These are phyloP conservation scores for Halcyon badia DNA, from an alignment of 2,797 vertebrate genomes.

Conservation along the genomic window DNA sequence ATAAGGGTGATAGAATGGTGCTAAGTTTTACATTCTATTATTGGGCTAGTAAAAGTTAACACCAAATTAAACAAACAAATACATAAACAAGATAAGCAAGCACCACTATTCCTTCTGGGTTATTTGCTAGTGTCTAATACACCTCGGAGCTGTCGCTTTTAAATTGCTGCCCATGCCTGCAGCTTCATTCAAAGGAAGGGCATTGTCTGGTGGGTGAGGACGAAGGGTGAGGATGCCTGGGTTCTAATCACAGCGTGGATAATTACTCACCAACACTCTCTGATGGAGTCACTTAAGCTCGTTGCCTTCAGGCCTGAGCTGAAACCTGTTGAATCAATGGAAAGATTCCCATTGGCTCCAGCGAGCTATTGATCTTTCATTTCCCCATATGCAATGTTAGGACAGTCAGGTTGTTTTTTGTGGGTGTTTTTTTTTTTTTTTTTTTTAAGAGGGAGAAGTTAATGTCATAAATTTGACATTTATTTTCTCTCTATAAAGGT, in stretches of 20 bases:
- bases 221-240: fast-evolving
- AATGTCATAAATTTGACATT: neutral
- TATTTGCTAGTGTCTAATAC: neutral
- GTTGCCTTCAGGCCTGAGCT: slow-evolving; percentile 53
- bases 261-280: slow-evolving; percentile 65
- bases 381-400: neutral
- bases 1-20: neutral
- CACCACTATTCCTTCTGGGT: neutral
- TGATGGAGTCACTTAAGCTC: slow-evolving; percentile 60
- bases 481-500: neutral
- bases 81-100: neutral
- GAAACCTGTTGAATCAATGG: slow-evolving; percentile 43
- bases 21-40: neutral
- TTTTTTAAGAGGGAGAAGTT: neutral
- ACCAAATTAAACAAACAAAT: neutral
- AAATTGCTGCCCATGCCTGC: neutral
- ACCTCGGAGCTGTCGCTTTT: neutral
- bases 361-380: slow-evolving; percentile 22
- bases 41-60: neutral
- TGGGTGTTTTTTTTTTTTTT: neutral
- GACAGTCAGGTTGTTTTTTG: neutral
- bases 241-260: slow-evolving; percentile 45
- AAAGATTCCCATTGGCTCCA: slow-evolving; percentile 25
- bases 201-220: neutral
- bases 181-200: neutral